A percentile compares a stretch with the other conserved stretches of the same genome.
These are phyloP conservation scores for Periphyllus acericola DNA, from an alignment of 2,888 invertebrate genomes.

Conservation along the genomic window DNA sequence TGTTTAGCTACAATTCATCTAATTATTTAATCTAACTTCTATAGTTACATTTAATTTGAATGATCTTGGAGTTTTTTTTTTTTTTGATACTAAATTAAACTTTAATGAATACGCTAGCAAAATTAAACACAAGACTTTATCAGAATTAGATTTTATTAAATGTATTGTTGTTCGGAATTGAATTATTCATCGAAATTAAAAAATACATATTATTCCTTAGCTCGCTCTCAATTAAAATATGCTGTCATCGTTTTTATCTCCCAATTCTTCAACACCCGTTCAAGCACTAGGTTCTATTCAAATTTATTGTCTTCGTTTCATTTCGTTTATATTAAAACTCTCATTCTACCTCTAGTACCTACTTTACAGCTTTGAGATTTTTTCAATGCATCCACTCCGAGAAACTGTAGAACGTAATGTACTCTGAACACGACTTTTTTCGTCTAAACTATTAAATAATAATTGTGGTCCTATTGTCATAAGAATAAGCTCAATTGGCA, in stretches of 20 bases:
- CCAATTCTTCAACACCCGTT: background rate
- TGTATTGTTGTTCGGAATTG: background rate
- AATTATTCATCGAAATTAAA: background rate
- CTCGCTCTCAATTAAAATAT: background rate
- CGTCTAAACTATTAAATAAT: too few relatives aligned
- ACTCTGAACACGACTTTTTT: too few relatives aligned
- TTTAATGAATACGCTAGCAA: background rate
- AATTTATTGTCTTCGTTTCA: background rate
- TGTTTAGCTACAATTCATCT: too few relatives aligned
- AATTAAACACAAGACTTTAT: background rate
- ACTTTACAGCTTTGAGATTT: background rate
- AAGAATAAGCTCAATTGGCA: too few relatives aligned
- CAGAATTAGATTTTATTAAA: background rate
- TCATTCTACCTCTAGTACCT: background rate
- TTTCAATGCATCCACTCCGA: too few relatives aligned
- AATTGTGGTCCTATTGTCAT: too few relatives aligned
- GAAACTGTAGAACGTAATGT: too few relatives aligned
- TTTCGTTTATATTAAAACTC: background rate
- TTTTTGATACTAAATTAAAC: conserved; percentile 6
- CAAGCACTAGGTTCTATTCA: background rate
- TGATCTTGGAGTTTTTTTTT: background rate
- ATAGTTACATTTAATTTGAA: background rate
- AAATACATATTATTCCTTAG: background rate
- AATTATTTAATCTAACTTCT: too few relatives aligned
- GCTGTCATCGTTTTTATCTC: background rate